Base-by-base conservation (phyloP, 1,140 invertebrate species). In the Pomacea maculata region DNA sequence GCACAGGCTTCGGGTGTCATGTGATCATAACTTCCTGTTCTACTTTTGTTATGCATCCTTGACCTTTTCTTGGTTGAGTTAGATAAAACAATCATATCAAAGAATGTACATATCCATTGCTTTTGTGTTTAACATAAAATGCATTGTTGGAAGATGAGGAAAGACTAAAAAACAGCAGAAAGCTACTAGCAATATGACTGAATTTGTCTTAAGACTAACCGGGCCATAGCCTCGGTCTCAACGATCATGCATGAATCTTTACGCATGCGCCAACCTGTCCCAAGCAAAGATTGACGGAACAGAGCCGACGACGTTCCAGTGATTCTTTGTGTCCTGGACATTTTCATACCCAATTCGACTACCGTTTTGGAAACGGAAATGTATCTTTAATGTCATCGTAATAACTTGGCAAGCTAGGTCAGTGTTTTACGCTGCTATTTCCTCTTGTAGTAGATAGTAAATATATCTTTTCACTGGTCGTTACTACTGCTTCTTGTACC, bases 21-120 rank as follows among this genome's bases (percentile, higher is more conserved):
- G 76, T 78, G 77, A 78, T 70, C 77, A 78, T 57, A 78, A 78
- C 77, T 78, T 78, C 77, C 77, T 78, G 67, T 61, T 61, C 57
- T 9, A 61, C 57, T 34, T 25, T 70, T 78, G 21, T 45, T 70
- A 1, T 29, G 55, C 52, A 67, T 19, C 77, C 77, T 78, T 78
- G 63, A 78, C 77, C 77, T 78, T 78, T 65, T 57, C 77, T 67
- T 25, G 21, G 25, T 70, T 34, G 25, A 21, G n/a, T 68, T 65
- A 54, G 29, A 52, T n/a, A 45, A 8, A 6, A 70, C 12, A n/a
- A n/a, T 34, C 67, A n/a, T 70, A 21, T 21, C 12, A 6, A 17
- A 17, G 57, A 70, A 11, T n/a, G 67, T 34, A 70, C 11, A 70
- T 70, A n/a, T n/a, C 67, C 67, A 70, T 14, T 45, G 8, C 7